Conservation (phyloP, 35 echinoderm and acorn worm genomes). For the Apostichopus japonicus region DNA sequence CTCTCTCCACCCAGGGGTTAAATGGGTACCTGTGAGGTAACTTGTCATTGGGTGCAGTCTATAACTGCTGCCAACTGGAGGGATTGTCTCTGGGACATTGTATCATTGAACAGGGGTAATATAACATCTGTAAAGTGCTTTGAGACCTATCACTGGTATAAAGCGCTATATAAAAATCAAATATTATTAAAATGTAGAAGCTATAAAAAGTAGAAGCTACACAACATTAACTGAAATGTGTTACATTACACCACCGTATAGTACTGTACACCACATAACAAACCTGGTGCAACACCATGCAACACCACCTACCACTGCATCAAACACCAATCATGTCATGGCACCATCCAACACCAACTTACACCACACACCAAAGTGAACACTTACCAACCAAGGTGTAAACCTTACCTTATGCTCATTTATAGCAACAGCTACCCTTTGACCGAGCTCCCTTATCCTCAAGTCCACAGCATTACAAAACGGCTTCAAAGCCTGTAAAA, state of each 20-base stretch:
- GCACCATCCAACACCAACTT: neutral
- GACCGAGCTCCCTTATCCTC: neutral
- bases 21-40: too few species aligned
- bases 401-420: constrained; percentile 56
- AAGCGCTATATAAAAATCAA: too few species aligned
- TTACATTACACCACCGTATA: neutral
- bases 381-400: neutral
- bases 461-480: constrained; percentile 21
- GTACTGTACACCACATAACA: too few species aligned
- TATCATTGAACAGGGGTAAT: neutral
- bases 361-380: neutral
- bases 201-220: constrained; percentile 46
- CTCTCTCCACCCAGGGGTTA: too few species aligned
- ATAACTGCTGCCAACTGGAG: too few species aligned
- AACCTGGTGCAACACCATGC: too few species aligned
- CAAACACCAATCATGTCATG: too few species aligned
- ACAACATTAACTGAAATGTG: constrained; percentile 62
- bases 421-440: constrained; percentile 39
- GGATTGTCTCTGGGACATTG: too few species aligned
- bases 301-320: too few species aligned
- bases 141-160: neutral
- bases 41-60: too few species aligned
- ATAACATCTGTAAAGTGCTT: neutral
- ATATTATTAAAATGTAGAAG: too few species aligned
- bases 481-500: neutral